These are phyloP conservation scores for Nephrotoma flavescens DNA, from an alignment of 2,888 invertebrate species.

Conservation along the genomic window DNA sequence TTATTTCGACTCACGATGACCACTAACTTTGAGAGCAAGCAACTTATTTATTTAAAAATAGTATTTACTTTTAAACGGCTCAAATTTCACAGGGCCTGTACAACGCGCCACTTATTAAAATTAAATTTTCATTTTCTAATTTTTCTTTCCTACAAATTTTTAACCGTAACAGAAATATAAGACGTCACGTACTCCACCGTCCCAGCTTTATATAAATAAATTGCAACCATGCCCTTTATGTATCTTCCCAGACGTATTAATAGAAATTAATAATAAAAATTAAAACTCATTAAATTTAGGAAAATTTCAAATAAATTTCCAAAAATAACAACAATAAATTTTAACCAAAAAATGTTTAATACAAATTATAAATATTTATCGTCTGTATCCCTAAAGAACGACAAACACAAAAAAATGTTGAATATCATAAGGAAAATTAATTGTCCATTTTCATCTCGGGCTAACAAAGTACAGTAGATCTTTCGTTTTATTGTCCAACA, in stretches of 20 bases:
- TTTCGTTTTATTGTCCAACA: neutral
- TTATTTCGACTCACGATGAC: no score
- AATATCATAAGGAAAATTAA: neutral
- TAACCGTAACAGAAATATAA: no score
- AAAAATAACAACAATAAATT: neutral
- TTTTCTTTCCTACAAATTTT: no score
- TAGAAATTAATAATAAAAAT: neutral
- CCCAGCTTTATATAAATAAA: no score
- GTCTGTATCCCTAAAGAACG: neutral
- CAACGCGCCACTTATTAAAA: no score
- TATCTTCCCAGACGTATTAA: neutral
- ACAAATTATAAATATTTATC: neutral
- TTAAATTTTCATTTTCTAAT: no score
- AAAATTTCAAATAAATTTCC: neutral
- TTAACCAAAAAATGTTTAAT: neutral
- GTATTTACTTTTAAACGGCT: no score
- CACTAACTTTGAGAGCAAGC: no score
- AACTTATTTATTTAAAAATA: no score
- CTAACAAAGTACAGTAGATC: neutral
- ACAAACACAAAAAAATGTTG: neutral
- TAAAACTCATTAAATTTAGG: neutral
- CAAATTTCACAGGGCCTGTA: no score
- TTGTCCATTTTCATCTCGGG: neutral
- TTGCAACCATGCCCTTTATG: neutral
- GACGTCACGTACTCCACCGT: no score